Evolutionary conservation across 1,140 invertebrate genomes (phyloP).

Genomic region (Zaprionus lachaisei): DNA sequence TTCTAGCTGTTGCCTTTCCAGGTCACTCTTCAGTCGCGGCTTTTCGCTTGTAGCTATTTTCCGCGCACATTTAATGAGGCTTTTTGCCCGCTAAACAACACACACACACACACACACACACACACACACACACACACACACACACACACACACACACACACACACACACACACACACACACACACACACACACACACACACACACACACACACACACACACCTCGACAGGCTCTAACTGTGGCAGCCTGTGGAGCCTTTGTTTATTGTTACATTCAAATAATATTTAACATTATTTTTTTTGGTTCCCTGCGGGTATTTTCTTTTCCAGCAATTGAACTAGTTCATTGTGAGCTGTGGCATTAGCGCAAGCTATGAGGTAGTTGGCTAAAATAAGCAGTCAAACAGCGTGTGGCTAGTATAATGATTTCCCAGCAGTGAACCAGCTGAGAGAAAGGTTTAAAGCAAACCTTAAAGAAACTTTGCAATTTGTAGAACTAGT

Average conservation of each 20-base stretch:
- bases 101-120: slow-evolving; percentile 5
- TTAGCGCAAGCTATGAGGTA: background rate
- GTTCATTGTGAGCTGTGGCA: slow-evolving; percentile 4
- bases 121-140: slow-evolving; percentile 16
- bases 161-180: slow-evolving; percentile 2
- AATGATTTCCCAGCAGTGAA: background rate
- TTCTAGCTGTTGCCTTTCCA: background rate
- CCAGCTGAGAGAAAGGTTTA: background rate
- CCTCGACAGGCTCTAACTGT: background rate
- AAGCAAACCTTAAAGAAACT: background rate
- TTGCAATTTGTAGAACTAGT: background rate
- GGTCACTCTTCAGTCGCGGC: background rate
- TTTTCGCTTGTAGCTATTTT: background rate
- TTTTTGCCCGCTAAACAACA: background rate
- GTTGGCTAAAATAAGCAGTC: background rate
- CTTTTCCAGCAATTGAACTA: slow-evolving; percentile 16
- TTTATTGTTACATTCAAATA: slow-evolving; percentile 25
- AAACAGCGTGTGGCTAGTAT: background rate
- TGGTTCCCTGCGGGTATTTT: background rate
- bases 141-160: slow-evolving; percentile 15
- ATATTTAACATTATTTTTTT: slow-evolving; percentile 11
- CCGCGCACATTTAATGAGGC: slow-evolving; percentile 27
- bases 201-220: slow-evolving; percentile 6
- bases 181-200: slow-evolving; percentile 4
- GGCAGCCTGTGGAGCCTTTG: slow-evolving; percentile 16